phyloP scores from a whole-genome alignment of 30 jellyfish, hydroid and myxozoan species.

The Aurelia aurita region DNA sequence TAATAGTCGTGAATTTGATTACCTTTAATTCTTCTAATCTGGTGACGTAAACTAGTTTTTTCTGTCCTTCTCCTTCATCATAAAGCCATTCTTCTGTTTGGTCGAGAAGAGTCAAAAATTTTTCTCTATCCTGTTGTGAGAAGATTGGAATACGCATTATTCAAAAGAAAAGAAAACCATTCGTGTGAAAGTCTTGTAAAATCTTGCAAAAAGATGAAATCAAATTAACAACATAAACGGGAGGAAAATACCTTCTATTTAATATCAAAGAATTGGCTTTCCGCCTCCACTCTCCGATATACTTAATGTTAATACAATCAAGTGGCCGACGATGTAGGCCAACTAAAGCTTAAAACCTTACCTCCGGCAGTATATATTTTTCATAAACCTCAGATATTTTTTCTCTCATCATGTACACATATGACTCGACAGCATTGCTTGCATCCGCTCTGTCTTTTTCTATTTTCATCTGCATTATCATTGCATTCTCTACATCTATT shows the following conservation, averaged over 20 bases:
- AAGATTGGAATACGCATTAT: no score
- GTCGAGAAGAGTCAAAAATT: slow-evolving; percentile 53
- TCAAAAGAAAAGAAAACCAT: no score
- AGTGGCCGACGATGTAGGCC: no score
- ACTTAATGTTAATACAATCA: no score
- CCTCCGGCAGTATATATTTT: slow-evolving; percentile 59
- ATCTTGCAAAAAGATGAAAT: no score
- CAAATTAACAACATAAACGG: no score
- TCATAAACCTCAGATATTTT: slow-evolving; percentile 55
- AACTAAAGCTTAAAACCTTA: neutral
- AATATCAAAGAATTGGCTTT: no score
- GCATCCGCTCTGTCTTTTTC: slow-evolving; percentile 98
- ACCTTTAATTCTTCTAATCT: slow-evolving; percentile 90
- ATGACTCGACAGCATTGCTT: slow-evolving; percentile 87
- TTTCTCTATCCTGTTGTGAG: slow-evolving; percentile 58
- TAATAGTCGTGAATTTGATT: no score
- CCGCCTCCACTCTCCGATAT: no score
- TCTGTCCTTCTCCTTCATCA: slow-evolving; percentile 94
- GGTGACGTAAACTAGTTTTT: slow-evolving; percentile 72
- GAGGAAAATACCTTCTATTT: no score
- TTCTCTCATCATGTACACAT: slow-evolving; percentile 86
- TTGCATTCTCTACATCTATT: slow-evolving; percentile 83
- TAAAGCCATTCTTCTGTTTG: slow-evolving; percentile 93
- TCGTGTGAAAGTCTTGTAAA: no score
- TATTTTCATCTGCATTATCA: slow-evolving; percentile 76